Evolutionary conservation across 2,888 invertebrate genomes (phyloP), one percentile per base, ranked within the genome.

Genomic region (Leptinotarsa juncta): DNA sequence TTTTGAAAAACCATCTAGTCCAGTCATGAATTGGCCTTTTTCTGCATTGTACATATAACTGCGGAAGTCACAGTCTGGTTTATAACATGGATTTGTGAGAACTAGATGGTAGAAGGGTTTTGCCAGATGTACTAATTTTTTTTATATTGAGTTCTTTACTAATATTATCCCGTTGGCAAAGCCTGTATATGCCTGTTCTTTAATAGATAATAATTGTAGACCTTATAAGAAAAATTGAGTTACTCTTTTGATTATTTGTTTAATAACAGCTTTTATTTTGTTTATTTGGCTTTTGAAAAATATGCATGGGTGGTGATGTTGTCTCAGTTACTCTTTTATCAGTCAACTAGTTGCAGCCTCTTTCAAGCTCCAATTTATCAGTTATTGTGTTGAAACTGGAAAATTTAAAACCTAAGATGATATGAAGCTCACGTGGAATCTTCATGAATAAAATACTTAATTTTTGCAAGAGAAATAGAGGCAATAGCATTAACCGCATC

Each of bases 1-100:
- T 51, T 74, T 78, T 73, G 57, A 71, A 73, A 70, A 78, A 75
- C 70, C 65, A 70, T 82, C 81, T 81, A 82, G 81, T 82, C 82
- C 82, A 80, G 81, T 79, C 65, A 74, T 71, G 65, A 74, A 77
- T 71, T 79, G 80, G 80, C 78, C 71, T 67, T 57, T 62, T 75
- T 75, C 77, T 77, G 74, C 72, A 70, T 73, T 81, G 80, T 81
- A 79, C 70, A 80, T 81, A 80, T 71, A 73, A 72, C 74, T 71
- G 71, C 76, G 62, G 74, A 70, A 50, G 26, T 55, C 53, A 55
- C 53, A 48, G 57, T 55, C 32, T 69, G 60, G 57, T 32, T 69
- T 18, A 48, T 55, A 69, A 48, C 42, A 57, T 69, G 62, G 62
- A 62, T n/a, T 62, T 62, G 62, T 62, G 32, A 16, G n/a, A 62